These are phyloP conservation scores for Pheosia tremula DNA, from an alignment of 2,888 invertebrate species.

Conservation along the genomic window DNA sequence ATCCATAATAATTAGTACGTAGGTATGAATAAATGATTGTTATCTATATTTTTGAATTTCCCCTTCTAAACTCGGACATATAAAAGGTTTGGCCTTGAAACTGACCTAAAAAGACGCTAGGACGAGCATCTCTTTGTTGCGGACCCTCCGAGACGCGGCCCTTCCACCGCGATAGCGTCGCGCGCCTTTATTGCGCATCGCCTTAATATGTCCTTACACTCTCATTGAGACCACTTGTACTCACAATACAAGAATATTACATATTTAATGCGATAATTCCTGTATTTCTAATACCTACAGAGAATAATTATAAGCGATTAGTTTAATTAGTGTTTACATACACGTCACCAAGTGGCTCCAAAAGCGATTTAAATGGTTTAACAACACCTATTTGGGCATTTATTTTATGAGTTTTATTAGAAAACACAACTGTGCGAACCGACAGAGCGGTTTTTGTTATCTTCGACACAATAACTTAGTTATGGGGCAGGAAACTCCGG, in stretches of 20 bases:
- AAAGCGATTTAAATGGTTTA: too few species aligned
- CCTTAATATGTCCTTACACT: constrained; percentile 27
- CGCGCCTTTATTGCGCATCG: constrained; percentile 52
- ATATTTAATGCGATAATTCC: not conserved
- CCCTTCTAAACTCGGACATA: constrained; percentile 31
- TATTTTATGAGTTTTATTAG: not conserved
- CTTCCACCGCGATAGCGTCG: constrained; percentile 50
- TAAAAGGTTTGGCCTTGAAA: constrained; percentile 61
- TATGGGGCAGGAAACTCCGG: constrained; percentile 28
- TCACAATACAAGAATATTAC: not conserved
- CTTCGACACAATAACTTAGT: constrained; percentile 36
- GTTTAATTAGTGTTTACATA: too few species aligned
- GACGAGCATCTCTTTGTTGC: constrained; percentile 56
- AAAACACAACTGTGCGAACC: not conserved
- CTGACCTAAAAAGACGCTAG: constrained; percentile 60
- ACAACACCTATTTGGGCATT: too few species aligned
- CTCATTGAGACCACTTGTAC: constrained; percentile 19
- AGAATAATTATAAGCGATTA: too few species aligned
- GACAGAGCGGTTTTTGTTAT: constrained; percentile 22
- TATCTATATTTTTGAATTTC: constrained; percentile 20
- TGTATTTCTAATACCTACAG: too few species aligned
- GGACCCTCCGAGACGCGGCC: constrained; percentile 59
- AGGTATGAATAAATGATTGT: constrained; percentile 24
- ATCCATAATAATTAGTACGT: constrained; percentile 23
- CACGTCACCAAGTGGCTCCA: too few species aligned